Evolutionary conservation across 2,888 invertebrate species (phyloP).

Genomic region (Drosophila pseudotalamancana): DNA sequence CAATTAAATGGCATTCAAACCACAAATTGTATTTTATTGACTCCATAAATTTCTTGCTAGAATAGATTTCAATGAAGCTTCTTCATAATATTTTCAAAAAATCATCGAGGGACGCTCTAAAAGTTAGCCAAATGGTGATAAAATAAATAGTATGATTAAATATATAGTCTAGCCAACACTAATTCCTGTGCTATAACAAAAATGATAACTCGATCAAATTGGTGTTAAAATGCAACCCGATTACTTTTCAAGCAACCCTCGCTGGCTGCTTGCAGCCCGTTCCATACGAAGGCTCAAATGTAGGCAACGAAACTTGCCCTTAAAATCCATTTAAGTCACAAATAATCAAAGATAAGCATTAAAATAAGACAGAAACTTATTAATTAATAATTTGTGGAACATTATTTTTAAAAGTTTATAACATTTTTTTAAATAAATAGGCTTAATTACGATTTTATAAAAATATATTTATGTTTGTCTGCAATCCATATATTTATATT

Average conservation of each 20-base stretch:
- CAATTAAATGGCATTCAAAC: background rate
- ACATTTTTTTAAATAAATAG: too few species aligned
- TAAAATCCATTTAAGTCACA: background rate
- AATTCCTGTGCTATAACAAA: background rate
- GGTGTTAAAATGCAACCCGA: background rate
- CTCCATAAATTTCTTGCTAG: too few species aligned
- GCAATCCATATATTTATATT: too few species aligned
- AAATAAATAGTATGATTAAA: too few species aligned
- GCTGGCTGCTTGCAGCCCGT: constrained; percentile 7
- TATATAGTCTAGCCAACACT: too few species aligned
- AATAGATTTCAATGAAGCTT: too few species aligned
- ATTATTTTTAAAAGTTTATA: background rate
- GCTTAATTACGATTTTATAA: too few species aligned
- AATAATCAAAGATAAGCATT: background rate
- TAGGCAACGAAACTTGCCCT: background rate
- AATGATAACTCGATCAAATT: background rate
- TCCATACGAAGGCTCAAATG: constrained; percentile 5
- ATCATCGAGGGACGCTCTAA: background rate
- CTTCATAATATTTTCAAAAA: too few species aligned
- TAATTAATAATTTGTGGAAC: background rate
- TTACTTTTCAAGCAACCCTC: background rate
- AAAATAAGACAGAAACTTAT: background rate
- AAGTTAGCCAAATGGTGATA: background rate
- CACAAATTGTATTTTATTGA: too few species aligned
- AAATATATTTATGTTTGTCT: too few species aligned